These are phyloP conservation scores for Palloptera scutellata DNA, from an alignment of 2,888 invertebrate genomes.

Conservation along the genomic window DNA sequence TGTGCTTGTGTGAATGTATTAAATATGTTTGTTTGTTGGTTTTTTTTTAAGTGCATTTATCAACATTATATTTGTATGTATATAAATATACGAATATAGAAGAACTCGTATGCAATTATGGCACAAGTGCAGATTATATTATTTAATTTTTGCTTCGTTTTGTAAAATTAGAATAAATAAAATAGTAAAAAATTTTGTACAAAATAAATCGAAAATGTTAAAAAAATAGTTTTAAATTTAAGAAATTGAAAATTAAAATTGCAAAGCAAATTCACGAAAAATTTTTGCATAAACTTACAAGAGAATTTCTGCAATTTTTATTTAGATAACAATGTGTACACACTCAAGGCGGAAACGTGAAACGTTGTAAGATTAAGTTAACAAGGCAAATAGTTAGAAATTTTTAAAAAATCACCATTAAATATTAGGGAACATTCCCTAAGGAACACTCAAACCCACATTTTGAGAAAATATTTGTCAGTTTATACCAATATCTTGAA, in stretches of 20 bases:
- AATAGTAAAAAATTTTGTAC: not conserved
- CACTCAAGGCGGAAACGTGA: too few relatives aligned
- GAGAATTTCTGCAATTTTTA: conserved; percentile 6
- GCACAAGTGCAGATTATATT: conserved; percentile 29
- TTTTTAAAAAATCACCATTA: too few relatives aligned
- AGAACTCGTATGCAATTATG: conserved; percentile 30
- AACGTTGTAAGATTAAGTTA: too few relatives aligned
- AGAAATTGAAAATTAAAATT: conserved; percentile 32
- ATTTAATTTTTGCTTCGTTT: conserved; percentile 14
- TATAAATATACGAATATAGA: conserved; percentile 30
- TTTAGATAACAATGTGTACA: too few relatives aligned
- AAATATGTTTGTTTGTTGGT: conserved; percentile 41
- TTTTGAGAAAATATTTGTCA: too few relatives aligned
- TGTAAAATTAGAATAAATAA: not conserved
- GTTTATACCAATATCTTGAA: too few relatives aligned
- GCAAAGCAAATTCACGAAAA: conserved; percentile 54
- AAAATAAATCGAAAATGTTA: conserved; percentile 27
- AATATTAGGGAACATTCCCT: too few relatives aligned
- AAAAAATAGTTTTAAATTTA: conserved; percentile 9
- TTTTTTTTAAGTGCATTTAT: conserved; percentile 19
- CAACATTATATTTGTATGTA: conserved; percentile 21
- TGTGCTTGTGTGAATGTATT: conserved; percentile 31
- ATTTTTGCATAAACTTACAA: conserved; percentile 44
- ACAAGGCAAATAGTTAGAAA: too few relatives aligned
- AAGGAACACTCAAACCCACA: too few relatives aligned